phyloP scores from a whole-genome alignment of 2,888 invertebrate species.

The Drosophila niveifrons region DNA sequence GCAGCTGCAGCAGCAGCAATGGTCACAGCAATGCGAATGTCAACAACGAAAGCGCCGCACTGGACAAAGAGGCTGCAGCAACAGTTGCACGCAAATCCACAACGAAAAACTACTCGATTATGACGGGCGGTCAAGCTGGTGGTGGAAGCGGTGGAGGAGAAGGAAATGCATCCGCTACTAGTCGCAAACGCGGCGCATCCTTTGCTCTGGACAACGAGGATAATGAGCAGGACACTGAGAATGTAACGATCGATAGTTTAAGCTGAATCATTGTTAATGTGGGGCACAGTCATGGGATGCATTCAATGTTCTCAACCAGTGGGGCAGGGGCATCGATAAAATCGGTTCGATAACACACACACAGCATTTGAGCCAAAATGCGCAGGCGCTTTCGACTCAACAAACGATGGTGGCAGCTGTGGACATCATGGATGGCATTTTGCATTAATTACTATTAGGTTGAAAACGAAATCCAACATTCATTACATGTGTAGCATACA shows the following conservation, averaged over 20 bases:
- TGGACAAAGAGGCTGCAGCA: conserved; percentile 49
- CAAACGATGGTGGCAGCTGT: conserved; percentile 27
- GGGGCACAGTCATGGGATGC: neutral
- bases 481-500: conserved; percentile 22
- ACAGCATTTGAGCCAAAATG: conserved; percentile 50
- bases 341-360: too few species aligned
- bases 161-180: conserved; percentile 8
- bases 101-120: conserved; percentile 80
- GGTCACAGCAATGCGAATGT: conserved; percentile 38
- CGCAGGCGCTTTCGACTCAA: conserved; percentile 60
- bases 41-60: conserved; percentile 25
- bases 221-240: conserved; percentile 30
- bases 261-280: conserved; percentile 22
- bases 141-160: conserved; percentile 1
- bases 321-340: conserved; percentile 4
- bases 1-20: conserved; percentile 32
- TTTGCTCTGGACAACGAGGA: conserved; percentile 46
- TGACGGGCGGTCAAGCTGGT: conserved; percentile 62
- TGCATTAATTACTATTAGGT: conserved; percentile 31
- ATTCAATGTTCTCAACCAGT: conserved; percentile 1
- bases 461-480: conserved; percentile 39
- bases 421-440: conserved; percentile 28
- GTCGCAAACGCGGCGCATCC: conserved; percentile 51
- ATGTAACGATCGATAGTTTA: conserved; percentile 28
- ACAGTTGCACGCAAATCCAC: conserved; percentile 35